Base-by-base conservation (phyloP, 1,140 invertebrate genomes). In the Maconellicoccus hirsutus region DNA sequence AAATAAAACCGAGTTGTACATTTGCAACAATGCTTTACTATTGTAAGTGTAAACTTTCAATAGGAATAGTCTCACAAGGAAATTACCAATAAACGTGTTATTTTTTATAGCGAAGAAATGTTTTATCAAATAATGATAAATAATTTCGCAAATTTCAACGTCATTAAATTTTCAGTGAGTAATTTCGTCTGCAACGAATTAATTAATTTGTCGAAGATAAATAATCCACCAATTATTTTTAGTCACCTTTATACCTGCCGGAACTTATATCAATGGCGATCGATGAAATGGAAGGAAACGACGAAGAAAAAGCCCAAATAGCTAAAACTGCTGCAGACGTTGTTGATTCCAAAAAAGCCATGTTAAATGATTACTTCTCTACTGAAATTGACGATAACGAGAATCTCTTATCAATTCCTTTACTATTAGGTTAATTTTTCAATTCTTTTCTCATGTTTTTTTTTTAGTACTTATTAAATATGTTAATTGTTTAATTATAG, bases 301-400 rank as follows among this genome's bases (percentile, higher is more conserved):
- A 91, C 79, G 90, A 90, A 7, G 83, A 85, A 6, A 92, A 94
- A 79, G 80, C 84, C 59, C 87, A 91, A 66, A 79, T 96, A 71
- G 87, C 91, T 0, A 75, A 81, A 22, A 86, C 86, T 75, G 87
- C 91, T 63, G 81, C 83, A 4, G 79, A 86, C 70, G 81, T 94
- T 19, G 78, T 97, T 0, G 77, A 83, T 0, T 83, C 85, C 69
- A 93, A 94, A 77, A 80, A 86, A 1, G 83, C 86, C 23, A 94
- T 98, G 88, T 79, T 98, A 52, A 82, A 86, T 19, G 94, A 97
- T 78, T 98, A 98, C 80, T 98, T 98, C 80, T 89, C 90, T 0
- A 78, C 98, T 2, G 86, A 90, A 76, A 89, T 98, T 66, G 87
- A 88, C 75, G 77, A 83, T 39, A 78, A 84, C 3, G 89, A 87